phyloP scores from a whole-genome alignment of 2,888 invertebrate genomes.

The Buathra laborator region DNA sequence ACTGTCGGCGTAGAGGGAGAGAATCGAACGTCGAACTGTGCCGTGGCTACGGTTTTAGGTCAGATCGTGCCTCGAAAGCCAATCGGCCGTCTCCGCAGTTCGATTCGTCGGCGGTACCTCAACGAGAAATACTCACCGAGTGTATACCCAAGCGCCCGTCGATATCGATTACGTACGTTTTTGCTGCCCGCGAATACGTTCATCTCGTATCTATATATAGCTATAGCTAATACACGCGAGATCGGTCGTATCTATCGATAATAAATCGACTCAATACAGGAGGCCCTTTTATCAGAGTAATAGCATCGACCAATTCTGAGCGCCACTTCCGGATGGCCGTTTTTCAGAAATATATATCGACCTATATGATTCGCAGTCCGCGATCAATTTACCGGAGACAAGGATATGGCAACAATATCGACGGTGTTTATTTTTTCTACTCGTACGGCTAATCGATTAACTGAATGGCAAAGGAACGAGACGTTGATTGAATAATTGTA shows the following conservation, averaged over 20 bases:
- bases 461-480: not conserved
- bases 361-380: not conserved
- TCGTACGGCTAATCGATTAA: not conserved
- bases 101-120: slow-evolving; percentile 62
- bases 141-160: slow-evolving; percentile 40
- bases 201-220: slow-evolving; percentile 21
- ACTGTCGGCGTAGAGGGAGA: slow-evolving; percentile 66
- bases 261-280: slow-evolving; percentile 34
- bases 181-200: slow-evolving; percentile 53
- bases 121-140: slow-evolving; percentile 45
- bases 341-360: not conserved
- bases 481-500: not conserved
- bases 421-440: not conserved
- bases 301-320: not conserved
- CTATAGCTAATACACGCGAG: slow-evolving; percentile 26
- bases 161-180: slow-evolving; percentile 66
- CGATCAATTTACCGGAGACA: not conserved
- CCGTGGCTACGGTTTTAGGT: slow-evolving; percentile 81
- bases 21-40: slow-evolving; percentile 76
- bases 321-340: not conserved
- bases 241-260: slow-evolving; percentile 41
- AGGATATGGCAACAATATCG: not conserved
- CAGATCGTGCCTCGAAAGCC: slow-evolving; percentile 84
- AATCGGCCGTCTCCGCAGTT: slow-evolving; percentile 77
- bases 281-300: slow-evolving; percentile 4